These are phyloP conservation scores for Actenoides hombroni DNA, from an alignment of 2,113 vertebrate species.

Conservation along the genomic window DNA sequence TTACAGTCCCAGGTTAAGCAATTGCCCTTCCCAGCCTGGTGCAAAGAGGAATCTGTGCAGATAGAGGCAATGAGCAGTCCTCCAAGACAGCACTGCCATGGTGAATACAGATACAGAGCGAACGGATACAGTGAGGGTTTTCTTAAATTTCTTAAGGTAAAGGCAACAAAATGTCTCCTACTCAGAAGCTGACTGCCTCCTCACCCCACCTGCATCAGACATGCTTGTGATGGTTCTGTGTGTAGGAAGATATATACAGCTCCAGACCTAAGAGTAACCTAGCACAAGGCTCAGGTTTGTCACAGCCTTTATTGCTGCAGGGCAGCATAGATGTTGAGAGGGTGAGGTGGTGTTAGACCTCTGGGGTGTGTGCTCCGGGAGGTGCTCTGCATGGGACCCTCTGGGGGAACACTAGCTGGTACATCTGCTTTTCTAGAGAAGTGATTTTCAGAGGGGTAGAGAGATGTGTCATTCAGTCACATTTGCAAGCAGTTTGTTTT, in stretches of 20 bases:
- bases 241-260: neutral
- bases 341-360: neutral
- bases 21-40: neutral
- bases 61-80: neutral
- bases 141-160: neutral
- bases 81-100: neutral
- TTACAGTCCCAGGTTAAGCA: neutral
- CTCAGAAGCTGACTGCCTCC: neutral
- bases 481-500: conserved; percentile 2
- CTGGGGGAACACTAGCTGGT: neutral
- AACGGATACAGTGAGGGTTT: neutral
- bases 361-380: neutral
- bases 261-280: neutral
- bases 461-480: conserved; percentile 19
- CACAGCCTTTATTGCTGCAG: neutral
- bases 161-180: neutral
- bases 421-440: neutral
- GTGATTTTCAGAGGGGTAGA: neutral
- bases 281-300: neutral
- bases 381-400: neutral
- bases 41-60: neutral
- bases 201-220: neutral
- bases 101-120: neutral
- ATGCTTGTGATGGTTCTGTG: neutral
- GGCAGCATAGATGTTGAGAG: neutral